Evolutionary conservation across 1,140 invertebrate genomes (phyloP), one percentile per base, ranked within the genome.

Genomic region (Belonocnema kinseyi): DNA sequence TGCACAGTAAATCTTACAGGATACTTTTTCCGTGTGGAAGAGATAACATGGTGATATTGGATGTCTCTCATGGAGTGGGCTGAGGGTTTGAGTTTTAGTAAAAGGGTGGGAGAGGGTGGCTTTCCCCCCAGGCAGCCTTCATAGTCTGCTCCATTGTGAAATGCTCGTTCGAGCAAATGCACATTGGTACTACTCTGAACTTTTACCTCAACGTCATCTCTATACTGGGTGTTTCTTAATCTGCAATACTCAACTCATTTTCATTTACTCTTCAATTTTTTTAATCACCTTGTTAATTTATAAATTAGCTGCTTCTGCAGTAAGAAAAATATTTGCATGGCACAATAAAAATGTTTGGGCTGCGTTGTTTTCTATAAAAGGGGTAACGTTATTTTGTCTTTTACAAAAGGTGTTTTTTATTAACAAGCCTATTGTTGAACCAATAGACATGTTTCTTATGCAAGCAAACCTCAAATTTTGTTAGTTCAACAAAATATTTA

Each of bases 31-130:
- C 26, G 26, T 33, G 4, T 33, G 79, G 86, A 83, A 86, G 77
- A 79, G 86, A 89, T 88, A 91, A 90, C 89, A 90, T 88, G 83
- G 85, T 74, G 85, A 90, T 90, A 91, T 91, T 90, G 89, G 85
- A 90, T 90, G 88, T 89, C 86, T 87, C 83, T 80, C 73, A 83
- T 82, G 80, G 78, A 81, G 78, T 80, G 76, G 75, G 79, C 79
- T 16, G 75, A 80, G 77, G 76, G 80, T n/a, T n/a, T n/a, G n/a
- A 3, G 82, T 82, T 78, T 80, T 58, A 74, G 74, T 50, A 56
- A 74, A 76, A 76, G 82, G 79, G 50, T 50, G 70, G n/a, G 11
- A 10, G 73, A 75, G 66, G 74, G 16, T 56, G 78, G 73, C 72
- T 83, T 80, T 77, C 78, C 81, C 84, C 82, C 78, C 78, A 80